phyloP scores from a whole-genome alignment of 2,888 invertebrate species.

The Ethmia dodecea region DNA sequence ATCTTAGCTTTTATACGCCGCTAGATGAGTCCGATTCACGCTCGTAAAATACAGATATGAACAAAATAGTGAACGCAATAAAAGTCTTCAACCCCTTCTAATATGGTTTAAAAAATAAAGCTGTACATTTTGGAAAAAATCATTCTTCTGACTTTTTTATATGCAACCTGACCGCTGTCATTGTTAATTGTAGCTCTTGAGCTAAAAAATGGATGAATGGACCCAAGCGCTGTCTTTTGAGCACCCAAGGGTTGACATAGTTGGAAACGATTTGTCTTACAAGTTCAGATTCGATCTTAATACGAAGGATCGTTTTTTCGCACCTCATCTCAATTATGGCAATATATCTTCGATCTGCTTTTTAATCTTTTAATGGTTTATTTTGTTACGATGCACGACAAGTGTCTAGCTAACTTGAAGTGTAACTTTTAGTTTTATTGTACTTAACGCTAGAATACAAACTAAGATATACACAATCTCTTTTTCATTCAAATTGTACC shows the following conservation, averaged over 20 bases:
- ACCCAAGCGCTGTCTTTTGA: conserved; percentile 40
- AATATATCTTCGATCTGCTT: conserved; percentile 22
- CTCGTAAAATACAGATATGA: conserved; percentile 69
- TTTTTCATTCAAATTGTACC: conserved; percentile 50
- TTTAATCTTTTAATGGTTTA: conserved; percentile 16
- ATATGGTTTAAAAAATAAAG: conserved; percentile 35
- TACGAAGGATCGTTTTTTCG: conserved; percentile 57
- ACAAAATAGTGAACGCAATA: conserved; percentile 62
- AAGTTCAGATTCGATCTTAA: conserved; percentile 59
- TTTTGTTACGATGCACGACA: conserved; percentile 11
- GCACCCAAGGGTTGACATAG: conserved; percentile 65
- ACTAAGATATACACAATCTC: conserved; percentile 48
- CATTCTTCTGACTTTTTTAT: conserved; percentile 47
- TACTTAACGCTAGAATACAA: conserved; percentile 36
- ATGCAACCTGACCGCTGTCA: conserved; percentile 67
- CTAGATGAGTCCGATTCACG: conserved; percentile 42
- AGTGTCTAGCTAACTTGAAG: conserved; percentile 21
- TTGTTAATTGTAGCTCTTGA: conserved; percentile 58
- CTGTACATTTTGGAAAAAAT: conserved; percentile 46
- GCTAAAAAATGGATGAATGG: conserved; percentile 68
- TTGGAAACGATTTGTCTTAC: conserved; percentile 68
- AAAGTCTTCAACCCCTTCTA: conserved; percentile 42
- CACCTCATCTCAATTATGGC: conserved; percentile 51
- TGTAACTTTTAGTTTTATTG: conserved; percentile 59
- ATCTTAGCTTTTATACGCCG: conserved; percentile 56